Base-by-base conservation (phyloP, 2,797 vertebrate genomes). In the Remorina albescens region DNA sequence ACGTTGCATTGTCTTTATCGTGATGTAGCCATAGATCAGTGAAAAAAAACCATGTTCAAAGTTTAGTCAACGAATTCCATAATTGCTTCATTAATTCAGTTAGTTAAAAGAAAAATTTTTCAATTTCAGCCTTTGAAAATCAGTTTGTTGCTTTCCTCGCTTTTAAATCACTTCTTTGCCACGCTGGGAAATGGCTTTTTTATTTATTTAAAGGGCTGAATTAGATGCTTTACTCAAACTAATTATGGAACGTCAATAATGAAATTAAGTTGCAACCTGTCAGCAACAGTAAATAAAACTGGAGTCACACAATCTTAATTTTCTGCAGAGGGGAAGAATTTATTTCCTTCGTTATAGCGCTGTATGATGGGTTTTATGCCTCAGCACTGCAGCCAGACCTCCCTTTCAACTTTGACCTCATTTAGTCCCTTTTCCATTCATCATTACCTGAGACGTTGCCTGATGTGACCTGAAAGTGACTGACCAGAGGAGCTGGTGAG, bases 371-470 rank as follows among this genome's bases (percentile, higher is more conserved):
- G 46, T 55, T 39, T 46, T 1, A 25, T 21, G 23, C 66, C n/a
- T 59, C 66, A 11, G 39, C 51, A 28, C 39, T 67, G 55, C 57
- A 53, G n/a, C 46, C 32, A 39, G 16, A 46, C 46, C 15, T 28
- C 6, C 30, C 54, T 21, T 32, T 66, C 19, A 62, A 21, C 68
- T 58, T 32, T 58, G 64, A 68, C 65, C 65, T 69, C 50, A 55
- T 59, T 53, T 54, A 30, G 57, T 0, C 8, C 16, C 19, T 49
- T 56, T 85, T n/a, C 67, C 56, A 34, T 56, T 21, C 57, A 59
- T 54, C 47, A 23, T 73, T 70, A 73, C 25, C 37, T 23, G 25
- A 67, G 32, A 73, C 49, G 9, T 57, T 34, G 49, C 47, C 54
- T 47, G 63, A 46, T 42, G 64, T 61, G 30, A 59, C 57, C 65